Percentiles rank a stretch among this genome's conserved stretches.
Conservation (phyloP, 2,797 vertebrate genomes). For the Pelobates cultripes region DNA sequence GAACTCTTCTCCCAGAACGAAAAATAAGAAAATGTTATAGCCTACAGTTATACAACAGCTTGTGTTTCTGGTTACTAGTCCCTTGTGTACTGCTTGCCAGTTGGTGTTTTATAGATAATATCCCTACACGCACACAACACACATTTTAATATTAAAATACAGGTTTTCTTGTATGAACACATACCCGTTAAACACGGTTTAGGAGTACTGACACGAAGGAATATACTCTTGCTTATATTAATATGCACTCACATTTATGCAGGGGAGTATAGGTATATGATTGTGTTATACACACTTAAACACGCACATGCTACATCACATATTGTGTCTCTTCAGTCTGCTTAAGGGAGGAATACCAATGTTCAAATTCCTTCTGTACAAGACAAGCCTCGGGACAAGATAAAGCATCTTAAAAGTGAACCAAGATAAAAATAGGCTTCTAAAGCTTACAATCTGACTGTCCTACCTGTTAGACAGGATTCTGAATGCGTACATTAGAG, state of each 20-base stretch:
- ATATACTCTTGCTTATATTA: not conserved
- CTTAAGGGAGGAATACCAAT: constrained; percentile 19
- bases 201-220: not conserved
- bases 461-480: constrained; percentile 33
- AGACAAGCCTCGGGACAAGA: constrained; percentile 26
- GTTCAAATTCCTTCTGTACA: constrained; percentile 22
- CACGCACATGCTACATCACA: not conserved
- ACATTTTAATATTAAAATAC: not conserved
- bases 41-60: not conserved
- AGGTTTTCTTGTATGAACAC: not conserved
- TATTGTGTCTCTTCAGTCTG: not conserved
- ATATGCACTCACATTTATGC: not conserved
- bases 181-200: too few species aligned
- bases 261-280: not conserved
- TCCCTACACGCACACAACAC: not conserved
- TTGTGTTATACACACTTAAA: not conserved
- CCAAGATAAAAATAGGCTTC: not conserved
- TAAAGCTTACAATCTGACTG: not conserved
- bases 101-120: not conserved
- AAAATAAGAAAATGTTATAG: not conserved
- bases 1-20: not conserved
- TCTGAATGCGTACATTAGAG: not conserved
- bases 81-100: not conserved
- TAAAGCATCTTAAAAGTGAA: constrained; percentile 27
- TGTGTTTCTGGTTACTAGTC: not conserved